These are phyloP conservation scores for Chauna torquata DNA, from an alignment of 2,113 vertebrate genomes.

Conservation along the genomic window DNA sequence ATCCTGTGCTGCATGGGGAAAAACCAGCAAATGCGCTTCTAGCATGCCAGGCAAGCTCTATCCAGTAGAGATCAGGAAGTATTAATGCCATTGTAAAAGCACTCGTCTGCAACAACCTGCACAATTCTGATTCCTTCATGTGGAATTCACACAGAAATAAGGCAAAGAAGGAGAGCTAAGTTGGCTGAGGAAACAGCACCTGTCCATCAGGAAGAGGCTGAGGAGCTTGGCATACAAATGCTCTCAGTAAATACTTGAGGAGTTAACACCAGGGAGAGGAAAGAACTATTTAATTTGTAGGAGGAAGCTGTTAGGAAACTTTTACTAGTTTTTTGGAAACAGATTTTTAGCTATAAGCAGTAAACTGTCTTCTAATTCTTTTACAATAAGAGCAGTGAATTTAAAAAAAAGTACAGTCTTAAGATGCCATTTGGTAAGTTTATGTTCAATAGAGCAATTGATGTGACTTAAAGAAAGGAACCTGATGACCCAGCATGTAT, in stretches of 20 bases:
- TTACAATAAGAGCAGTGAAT: not conserved
- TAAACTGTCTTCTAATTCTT: not conserved
- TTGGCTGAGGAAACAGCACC: not conserved
- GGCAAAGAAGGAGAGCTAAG: not conserved
- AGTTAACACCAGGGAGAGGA: constrained; percentile 31
- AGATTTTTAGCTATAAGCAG: not conserved
- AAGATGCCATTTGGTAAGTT: not conserved
- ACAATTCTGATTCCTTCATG: rapidly evolving
- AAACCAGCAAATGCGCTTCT: not conserved
- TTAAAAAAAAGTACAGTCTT: not conserved
- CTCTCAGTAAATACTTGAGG: constrained; percentile 29
- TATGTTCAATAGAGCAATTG: not conserved
- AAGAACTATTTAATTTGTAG: constrained; percentile 9
- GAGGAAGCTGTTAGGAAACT: not conserved
- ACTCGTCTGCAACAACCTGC: rapidly evolving
- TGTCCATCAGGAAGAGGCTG: not conserved
- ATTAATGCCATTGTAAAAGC: rapidly evolving
- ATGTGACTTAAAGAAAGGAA: not conserved
- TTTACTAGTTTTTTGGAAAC: not conserved
- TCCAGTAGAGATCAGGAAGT: not conserved
- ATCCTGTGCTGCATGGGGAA: not conserved
- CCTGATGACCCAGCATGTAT: rapidly evolving
- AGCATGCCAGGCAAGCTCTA: not conserved
- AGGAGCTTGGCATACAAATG: not conserved
- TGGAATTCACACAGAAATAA: not conserved